A percentile compares a stretch with the other conserved stretches of the same genome.
Conservation (phyloP, 2,888 invertebrate species). For the Sthenelais limicola region DNA sequence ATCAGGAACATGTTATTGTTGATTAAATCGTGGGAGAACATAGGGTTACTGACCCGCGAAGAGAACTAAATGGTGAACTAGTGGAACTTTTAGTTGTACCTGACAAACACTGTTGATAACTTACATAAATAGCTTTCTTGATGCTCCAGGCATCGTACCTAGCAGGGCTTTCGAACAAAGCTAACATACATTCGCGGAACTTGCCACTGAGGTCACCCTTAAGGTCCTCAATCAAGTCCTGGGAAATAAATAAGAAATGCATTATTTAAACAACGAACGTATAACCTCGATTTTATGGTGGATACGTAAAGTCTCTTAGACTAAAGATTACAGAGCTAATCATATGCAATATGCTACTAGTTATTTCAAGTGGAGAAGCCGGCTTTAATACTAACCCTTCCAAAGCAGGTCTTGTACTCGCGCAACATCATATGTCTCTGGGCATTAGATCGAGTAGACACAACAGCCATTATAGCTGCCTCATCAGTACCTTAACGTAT, state of each 20-base stretch:
- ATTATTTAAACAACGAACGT: too few species aligned
- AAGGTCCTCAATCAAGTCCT: slow-evolving; percentile 67
- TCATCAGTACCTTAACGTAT: slow-evolving; percentile 84
- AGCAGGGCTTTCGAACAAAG: slow-evolving; percentile 68
- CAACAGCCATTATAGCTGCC: slow-evolving; percentile 86
- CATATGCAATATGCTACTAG: too few species aligned
- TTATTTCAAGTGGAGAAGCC: not conserved
- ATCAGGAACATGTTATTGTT: too few species aligned
- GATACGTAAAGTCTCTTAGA: too few species aligned
- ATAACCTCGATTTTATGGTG: too few species aligned
- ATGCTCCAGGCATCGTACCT: slow-evolving; percentile 70
- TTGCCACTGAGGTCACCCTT: slow-evolving; percentile 66
- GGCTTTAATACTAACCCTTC: slow-evolving; percentile 84
- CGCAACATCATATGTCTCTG: slow-evolving; percentile 88
- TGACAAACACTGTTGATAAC: too few species aligned
- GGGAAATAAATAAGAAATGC: slow-evolving; percentile 3
- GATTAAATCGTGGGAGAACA: too few species aligned
- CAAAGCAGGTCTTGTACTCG: slow-evolving; percentile 89
- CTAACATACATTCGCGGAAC: slow-evolving; percentile 63
- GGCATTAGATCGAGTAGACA: slow-evolving; percentile 86
- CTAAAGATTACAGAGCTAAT: too few species aligned
- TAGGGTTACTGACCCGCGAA: too few species aligned
- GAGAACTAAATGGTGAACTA: too few species aligned
- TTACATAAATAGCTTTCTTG: slow-evolving; percentile 68
- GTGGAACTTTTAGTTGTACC: too few species aligned